Percentiles rank a stretch among this genome's conserved stretches.
Evolutionary conservation across 2,113 vertebrate genomes (phyloP).

Genomic region (Otus sunia): DNA sequence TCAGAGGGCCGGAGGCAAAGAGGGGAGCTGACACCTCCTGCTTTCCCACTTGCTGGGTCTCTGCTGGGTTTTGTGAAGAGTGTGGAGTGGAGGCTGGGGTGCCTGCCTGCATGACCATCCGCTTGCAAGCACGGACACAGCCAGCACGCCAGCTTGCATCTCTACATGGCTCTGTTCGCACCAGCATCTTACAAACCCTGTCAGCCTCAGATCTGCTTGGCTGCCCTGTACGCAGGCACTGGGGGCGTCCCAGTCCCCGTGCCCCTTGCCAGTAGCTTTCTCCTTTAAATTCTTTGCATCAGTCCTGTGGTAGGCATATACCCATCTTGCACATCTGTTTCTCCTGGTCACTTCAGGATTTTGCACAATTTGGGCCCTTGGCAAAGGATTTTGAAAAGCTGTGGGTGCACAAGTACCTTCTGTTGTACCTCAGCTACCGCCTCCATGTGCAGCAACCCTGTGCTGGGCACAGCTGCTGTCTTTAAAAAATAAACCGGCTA

Average conservation of each 20-base stretch:
- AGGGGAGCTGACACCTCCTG: neutral
- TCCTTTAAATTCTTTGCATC: neutral
- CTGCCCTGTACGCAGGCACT: neutral
- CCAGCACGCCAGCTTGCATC: rapidly evolving
- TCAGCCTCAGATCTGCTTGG: neutral
- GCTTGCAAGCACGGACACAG: rapidly evolving
- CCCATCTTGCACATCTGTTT: neutral
- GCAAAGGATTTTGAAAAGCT: neutral
- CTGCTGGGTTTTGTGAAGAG: neutral
- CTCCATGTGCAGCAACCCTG: neutral
- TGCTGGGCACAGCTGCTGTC: neutral
- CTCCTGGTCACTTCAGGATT: neutral
- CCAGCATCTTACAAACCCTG: neutral
- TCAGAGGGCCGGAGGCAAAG: neutral
- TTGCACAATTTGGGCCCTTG: neutral
- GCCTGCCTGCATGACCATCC: neutral
- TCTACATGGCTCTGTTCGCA: neutral
- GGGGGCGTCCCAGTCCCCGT: neutral
- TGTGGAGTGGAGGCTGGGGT: neutral
- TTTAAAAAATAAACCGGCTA: neutral
- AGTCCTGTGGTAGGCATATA: neutral
- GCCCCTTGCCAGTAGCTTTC: neutral
- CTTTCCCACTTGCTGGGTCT: neutral
- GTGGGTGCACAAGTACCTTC: neutral
- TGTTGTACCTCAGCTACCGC: neutral